Conservation (phyloP, 2,888 invertebrate genomes). For the Electrophaes corylata region DNA sequence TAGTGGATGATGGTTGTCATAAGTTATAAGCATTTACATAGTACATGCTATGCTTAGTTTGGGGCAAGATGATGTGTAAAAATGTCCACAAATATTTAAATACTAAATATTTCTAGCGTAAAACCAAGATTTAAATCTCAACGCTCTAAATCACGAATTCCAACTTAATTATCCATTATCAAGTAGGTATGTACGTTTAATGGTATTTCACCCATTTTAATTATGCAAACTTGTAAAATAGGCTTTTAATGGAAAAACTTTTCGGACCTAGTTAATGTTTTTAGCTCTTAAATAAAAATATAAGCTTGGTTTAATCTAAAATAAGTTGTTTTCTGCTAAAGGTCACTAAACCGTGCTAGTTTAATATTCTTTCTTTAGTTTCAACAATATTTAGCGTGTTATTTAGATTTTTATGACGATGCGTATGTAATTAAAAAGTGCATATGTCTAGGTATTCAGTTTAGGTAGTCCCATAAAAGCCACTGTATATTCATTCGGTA, state of each 20-base stretch:
- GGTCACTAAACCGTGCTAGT: neutral
- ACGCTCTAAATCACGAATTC: constrained; percentile 35
- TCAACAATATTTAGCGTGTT: neutral
- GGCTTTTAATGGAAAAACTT: constrained; percentile 54
- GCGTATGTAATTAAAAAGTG: too few relatives aligned
- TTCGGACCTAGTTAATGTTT: constrained; percentile 42
- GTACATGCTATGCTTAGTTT: too few relatives aligned
- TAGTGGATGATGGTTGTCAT: too few relatives aligned
- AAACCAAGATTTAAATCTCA: constrained; percentile 25
- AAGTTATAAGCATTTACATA: too few relatives aligned
- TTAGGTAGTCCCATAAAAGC: too few relatives aligned
- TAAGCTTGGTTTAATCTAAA: constrained; percentile 1
- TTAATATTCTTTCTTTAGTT: neutral
- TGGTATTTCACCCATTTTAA: constrained; percentile 47
- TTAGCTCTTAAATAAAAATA: constrained; percentile 10
- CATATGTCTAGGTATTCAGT: too few relatives aligned
- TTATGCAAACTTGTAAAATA: constrained; percentile 51
- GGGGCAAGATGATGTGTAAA: too few relatives aligned
- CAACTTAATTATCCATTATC: constrained; percentile 47
- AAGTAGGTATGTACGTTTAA: constrained; percentile 46
- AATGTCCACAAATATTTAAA: too few relatives aligned
- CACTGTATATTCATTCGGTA: too few relatives aligned
- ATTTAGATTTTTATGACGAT: too few relatives aligned
- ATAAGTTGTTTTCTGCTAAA: neutral
- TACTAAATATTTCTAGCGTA: neutral